Percentiles rank a stretch among this genome's conserved stretches.
These are phyloP conservation scores for Xiphorhynchus erythropygius DNA, from an alignment of 2,797 vertebrate genomes.

Conservation along the genomic window DNA sequence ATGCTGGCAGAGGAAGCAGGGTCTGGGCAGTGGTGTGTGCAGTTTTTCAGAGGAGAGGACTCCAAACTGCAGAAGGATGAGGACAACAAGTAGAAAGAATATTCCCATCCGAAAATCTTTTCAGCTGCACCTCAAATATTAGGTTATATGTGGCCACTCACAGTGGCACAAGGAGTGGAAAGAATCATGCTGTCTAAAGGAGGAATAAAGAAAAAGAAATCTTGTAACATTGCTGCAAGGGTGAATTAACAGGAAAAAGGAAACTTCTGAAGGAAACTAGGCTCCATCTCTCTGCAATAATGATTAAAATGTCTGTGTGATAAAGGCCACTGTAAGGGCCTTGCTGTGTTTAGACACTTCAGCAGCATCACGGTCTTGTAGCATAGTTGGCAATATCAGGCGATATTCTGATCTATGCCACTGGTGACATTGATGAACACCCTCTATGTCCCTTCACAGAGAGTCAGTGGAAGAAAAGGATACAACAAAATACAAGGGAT, in stretches of 20 bases:
- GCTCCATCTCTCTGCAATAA: neutral
- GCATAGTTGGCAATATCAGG: neutral
- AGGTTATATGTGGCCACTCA: neutral
- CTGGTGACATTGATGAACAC: neutral
- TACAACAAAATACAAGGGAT: neutral
- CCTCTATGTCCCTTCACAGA: neutral
- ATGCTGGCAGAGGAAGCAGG: neutral
- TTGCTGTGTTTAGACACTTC: neutral
- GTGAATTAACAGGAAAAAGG: neutral
- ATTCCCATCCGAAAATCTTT: neutral
- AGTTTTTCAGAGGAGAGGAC: neutral
- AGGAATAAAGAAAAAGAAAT: neutral
- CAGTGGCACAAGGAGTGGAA: neutral
- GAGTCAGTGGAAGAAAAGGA: neutral
- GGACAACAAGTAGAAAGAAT: neutral
- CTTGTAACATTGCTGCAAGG: neutral
- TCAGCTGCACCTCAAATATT: neutral
- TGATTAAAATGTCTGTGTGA: neutral
- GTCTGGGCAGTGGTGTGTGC: neutral
- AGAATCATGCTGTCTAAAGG: neutral
- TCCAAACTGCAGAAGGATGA: neutral
- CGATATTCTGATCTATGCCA: neutral
- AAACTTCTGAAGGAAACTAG: neutral
- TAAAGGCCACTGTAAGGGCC: neutral
- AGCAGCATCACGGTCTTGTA: neutral